Evolutionary conservation across 2,113 vertebrate species (phyloP), one percentile per base, ranked within the genome.

Genomic region (Peucedramus taeniatus): DNA sequence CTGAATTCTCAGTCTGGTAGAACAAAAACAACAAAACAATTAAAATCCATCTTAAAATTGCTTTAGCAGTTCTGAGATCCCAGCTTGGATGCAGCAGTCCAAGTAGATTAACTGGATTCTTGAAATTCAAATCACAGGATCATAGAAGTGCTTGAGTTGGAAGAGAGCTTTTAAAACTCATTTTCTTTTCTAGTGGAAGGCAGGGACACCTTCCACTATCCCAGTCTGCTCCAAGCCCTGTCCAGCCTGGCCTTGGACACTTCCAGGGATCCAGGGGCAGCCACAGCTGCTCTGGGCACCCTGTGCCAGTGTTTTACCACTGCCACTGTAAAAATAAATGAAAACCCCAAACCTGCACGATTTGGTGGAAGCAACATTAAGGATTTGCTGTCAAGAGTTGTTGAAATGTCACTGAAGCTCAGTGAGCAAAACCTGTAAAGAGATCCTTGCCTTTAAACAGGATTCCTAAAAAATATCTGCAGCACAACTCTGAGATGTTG

Each of bases 311-410:
- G 68, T 45, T 66, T 74, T n/a, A 50, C 31, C 86, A 23, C 18
- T 45, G n/a, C n/a, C 40, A 71, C 13, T 24, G 28, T 19, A 59
- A 65, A 74, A 57, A 15, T 18, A 14, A 5, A 28, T 30, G 35
- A 56, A 11, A 44, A 6, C 0, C 5, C 17, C 40, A 54, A 68
- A 35, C 7, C 10, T 2, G 13, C 22, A 18, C 7, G 7, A 40
- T 49, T 49, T 72, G 61, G 20, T 35, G 53, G 51, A 78, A 69
- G 10, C 49, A 72, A 12, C 5, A 5, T 9, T 14, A 16, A 1
- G 45, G n/a, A 53, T 72, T 68, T 89, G 39, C 51, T 37, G 57
- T 51, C n/a, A 42, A 33, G 40, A 22, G 13, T 45, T 11, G 6
- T 20, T 22, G 18, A 63, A 79, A 75, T 10, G 20, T 24, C 45